Conservation (phyloP, 2,888 invertebrate species). For the Lepidocyrtinus sp. region DNA sequence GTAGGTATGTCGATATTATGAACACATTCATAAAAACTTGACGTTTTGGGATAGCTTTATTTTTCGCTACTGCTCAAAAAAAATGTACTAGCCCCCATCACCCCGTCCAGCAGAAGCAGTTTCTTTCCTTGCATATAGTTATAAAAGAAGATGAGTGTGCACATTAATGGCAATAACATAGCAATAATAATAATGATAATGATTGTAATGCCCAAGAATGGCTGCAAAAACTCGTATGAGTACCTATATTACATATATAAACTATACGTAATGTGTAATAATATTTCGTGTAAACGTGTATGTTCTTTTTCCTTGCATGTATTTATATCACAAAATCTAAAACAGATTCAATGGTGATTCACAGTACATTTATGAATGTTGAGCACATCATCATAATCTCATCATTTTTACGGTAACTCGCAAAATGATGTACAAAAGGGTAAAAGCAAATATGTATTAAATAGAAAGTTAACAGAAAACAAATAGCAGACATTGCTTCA, state of each 20-base stretch:
- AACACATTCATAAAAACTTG: constrained; percentile 42
- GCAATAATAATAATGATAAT: constrained; percentile 59
- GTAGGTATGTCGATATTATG: not conserved
- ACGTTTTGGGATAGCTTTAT: constrained; percentile 26
- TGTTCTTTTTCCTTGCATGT: not conserved
- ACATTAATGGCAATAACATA: constrained; percentile 57
- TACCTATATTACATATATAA: constrained; percentile 9
- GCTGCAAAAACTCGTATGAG: constrained; percentile 46
- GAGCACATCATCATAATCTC: constrained; percentile 40
- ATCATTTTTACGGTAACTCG: not conserved
- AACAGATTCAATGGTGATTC: constrained; percentile 38
- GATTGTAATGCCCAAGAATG: constrained; percentile 55
- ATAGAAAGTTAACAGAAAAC: not conserved
- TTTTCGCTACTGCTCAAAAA: not conserved
- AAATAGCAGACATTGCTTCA: too few relatives aligned
- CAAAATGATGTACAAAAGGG: not conserved
- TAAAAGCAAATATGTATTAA: too few relatives aligned
- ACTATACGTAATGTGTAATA: not conserved
- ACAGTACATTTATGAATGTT: constrained; percentile 53
- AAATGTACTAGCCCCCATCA: not conserved
- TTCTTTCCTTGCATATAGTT: constrained; percentile 39
- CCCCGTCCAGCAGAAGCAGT: not conserved
- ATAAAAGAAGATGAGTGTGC: constrained; percentile 56
- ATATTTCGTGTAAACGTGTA: not conserved
- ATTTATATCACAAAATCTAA: not conserved